Base-by-base conservation (phyloP, 2,797 vertebrate genomes). In the Mormyrops attenuatus region DNA sequence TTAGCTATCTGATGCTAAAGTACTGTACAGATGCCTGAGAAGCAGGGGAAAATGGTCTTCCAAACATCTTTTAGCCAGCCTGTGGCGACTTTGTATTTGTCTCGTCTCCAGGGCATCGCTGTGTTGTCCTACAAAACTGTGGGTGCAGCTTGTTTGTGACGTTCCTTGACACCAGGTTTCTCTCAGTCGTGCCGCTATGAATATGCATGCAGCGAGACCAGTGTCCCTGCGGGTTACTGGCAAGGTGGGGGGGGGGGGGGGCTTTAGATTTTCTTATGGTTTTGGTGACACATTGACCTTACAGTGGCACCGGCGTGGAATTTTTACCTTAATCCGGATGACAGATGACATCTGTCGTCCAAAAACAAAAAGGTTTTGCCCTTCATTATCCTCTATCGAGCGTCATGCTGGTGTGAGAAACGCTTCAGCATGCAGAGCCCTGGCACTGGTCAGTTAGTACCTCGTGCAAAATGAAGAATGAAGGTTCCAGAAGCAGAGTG, bases 401-500 rank as follows among this genome's bases (percentile, higher is more conserved):
- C 49, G 20, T 86, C 84, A 38, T 22, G 85, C 30, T 20, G 85
- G 22, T 20, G 30, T 15, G 30, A 57, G 50, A 30, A 41, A 4
- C 0, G 15, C 13, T 60, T 53, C 85, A 60, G 13, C 22, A 52
- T 26, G 17, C 85, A 22, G 85, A 57, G 26, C 52, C 41, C 85
- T 41, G 26, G 26, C 15, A 52, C 53, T 9, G 85, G 53, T 57
- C 85, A 87, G 77, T 89, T 85, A 88, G 60, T 84, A 13, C 38
- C 89, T 88, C 84, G 63, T 55, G 41, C 73, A 55, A 66, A 50
- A 89, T 91, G 91, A 88, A 90, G 90, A 84, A 87, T 90, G 87
- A 89, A 90, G 87, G 90, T 60, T 82, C 30, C 88, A 44, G 73
- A 88, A 85, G 88, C 55, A 9, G 66, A 60, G 88, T 88, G 47